Conservation (phyloP, 2,797 vertebrate species). For the Rhadinocentrus ornatus region DNA sequence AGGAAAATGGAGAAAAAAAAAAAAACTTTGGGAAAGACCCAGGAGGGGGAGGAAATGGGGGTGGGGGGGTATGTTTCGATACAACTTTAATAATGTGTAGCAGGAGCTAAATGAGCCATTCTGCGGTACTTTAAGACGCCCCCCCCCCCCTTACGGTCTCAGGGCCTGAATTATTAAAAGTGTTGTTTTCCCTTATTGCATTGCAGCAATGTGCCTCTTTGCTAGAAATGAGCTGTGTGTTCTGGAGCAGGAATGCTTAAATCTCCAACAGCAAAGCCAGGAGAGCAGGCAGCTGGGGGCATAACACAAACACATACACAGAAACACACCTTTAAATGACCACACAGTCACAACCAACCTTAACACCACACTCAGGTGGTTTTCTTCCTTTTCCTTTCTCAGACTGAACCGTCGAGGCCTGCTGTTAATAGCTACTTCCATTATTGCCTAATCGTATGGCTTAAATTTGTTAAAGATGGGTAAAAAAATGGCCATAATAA, state of each 20-base stretch:
- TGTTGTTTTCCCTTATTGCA: constrained; percentile 85
- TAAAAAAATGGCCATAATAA: neutral
- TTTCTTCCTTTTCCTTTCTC: constrained; percentile 1
- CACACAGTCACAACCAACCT: constrained; percentile 23
- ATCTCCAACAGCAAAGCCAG: constrained; percentile 53
- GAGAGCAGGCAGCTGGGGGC: constrained; percentile 30
- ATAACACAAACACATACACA: constrained; percentile 3
- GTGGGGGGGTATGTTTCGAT: constrained; percentile 73
- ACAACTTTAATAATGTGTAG: constrained; percentile 83
- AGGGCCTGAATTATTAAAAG: constrained; percentile 84
- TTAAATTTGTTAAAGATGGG: neutral
- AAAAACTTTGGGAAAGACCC: constrained; percentile 71
- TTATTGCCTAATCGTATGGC: neutral
- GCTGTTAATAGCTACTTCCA: constrained; percentile 1
- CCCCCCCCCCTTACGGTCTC: constrained; percentile 56
- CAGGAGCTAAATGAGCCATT: constrained; percentile 83
- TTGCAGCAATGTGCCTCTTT: constrained; percentile 79
- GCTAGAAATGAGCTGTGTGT: constrained; percentile 72
- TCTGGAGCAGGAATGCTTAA: constrained; percentile 61
- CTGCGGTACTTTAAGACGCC: constrained; percentile 76
- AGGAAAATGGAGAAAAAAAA: constrained; percentile 62
- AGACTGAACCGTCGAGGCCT: neutral
- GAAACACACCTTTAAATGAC: constrained; percentile 7
- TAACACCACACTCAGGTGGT: neutral
- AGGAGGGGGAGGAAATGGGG: constrained; percentile 54